phyloP scores from a whole-genome alignment of 2,888 invertebrate species.

The Aproaerema taeniolella region DNA sequence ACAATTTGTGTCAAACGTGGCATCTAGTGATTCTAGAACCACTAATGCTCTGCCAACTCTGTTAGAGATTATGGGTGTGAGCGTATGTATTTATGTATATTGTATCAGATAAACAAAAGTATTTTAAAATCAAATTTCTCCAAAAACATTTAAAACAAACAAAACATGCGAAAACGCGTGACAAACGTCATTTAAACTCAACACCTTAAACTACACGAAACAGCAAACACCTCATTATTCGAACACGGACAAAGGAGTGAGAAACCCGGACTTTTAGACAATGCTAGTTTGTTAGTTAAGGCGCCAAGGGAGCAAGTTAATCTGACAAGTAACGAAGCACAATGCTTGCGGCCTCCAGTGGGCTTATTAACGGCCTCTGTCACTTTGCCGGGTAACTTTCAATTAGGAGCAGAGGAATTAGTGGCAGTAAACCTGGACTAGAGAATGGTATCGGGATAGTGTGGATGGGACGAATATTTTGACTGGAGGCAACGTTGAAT shows the following conservation, averaged over 20 bases:
- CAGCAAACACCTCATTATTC: conserved; percentile 24
- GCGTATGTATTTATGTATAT: not conserved
- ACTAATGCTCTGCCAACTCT: too few relatives aligned
- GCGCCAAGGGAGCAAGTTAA: conserved; percentile 43
- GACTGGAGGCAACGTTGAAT: too few relatives aligned
- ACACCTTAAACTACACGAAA: conserved; percentile 1
- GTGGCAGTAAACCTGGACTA: conserved; percentile 7
- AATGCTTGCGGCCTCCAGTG: conserved; percentile 29
- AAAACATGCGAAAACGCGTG: conserved; percentile 1
- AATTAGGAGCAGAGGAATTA: conserved; percentile 36
- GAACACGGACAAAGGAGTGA: conserved; percentile 25
- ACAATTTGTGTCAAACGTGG: too few relatives aligned
- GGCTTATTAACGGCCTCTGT: conserved; percentile 49
- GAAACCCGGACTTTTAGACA: conserved; percentile 35
- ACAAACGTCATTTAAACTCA: not conserved
- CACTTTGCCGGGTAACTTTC: conserved; percentile 45
- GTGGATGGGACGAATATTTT: too few relatives aligned
- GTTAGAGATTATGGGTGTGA: too few relatives aligned
- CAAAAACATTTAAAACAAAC: not conserved
- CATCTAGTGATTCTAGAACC: too few relatives aligned
- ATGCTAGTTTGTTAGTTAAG: conserved; percentile 38
- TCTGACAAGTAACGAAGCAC: conserved; percentile 50
- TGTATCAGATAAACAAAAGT: not conserved
- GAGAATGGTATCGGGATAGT: not conserved
- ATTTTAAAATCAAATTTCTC: not conserved